Base-by-base conservation (phyloP, 2,113 vertebrate species). In the Mirounga angustirostris region DNA sequence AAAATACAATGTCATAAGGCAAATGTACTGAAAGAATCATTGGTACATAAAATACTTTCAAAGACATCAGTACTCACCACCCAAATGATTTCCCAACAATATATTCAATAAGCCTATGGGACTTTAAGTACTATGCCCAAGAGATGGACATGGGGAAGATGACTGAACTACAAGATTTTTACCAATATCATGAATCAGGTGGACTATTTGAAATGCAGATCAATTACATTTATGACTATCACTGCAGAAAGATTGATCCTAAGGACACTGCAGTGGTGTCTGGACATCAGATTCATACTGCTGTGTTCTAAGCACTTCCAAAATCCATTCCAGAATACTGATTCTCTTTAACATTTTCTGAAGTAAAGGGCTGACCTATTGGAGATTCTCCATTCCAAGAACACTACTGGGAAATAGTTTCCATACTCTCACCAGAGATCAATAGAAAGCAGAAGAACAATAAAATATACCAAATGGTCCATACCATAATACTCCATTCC, bases 261-360 rank as follows among this genome's bases (percentile, higher is more conserved):
- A 80, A n/a, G 30, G 33, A 28, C 43, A 71, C 0, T 26, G 33
- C 76, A 80, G 56, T 7, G 63, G 9, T 65, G 2, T 63, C 15
- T 76, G 28, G 85, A 83, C 43, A 71, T 79, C 5, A 69, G 36
- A 79, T 56, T 76, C 36, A 50, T 36, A 50, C 8, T 69, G 19
- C 22, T 96, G 18, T 91, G 4, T 88, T 90, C 74, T 91, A 76
- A 84, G 56, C 11, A 92, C 50, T 90, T 97, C 43, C 58, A 88
- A 92, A 84, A 88, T 63, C 83, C 89, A 94, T 36, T 56, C 26
- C 43, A 95, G 21, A 69, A 79, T 14, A 80, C 12, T 65, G 52
- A 85, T 50, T 28, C 24, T 36, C 18, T 65, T 80, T 89, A 91
- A 81, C 18, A 19, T 11, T 74, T 90, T 71, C 74, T 83, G 30